These are phyloP conservation scores for Cryptoblepharus egeriae DNA, from an alignment of 2,797 vertebrate species.

Conservation along the genomic window DNA sequence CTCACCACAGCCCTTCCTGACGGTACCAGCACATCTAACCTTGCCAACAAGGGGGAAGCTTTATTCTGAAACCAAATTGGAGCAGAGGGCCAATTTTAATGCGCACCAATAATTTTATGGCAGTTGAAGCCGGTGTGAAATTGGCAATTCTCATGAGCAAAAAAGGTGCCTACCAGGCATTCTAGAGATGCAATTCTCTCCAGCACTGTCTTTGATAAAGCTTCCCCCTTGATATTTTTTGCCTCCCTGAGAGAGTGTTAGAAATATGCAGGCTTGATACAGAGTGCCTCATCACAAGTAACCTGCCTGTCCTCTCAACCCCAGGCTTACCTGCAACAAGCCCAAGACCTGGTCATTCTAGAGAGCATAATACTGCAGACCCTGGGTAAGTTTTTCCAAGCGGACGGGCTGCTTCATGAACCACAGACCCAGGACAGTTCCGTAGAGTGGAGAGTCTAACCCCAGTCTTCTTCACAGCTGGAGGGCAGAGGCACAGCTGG, in stretches of 20 bases:
- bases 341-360: constrained; percentile 98
- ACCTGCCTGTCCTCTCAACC: constrained; percentile 88
- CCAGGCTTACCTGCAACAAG: constrained; percentile 97
- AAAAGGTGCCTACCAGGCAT: neutral
- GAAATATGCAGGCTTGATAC: constrained; percentile 64
- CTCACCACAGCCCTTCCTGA: neutral
- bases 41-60: constrained; percentile 44
- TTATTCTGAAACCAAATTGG: constrained; percentile 18
- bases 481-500: constrained; percentile 41
- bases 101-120: neutral
- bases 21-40: constrained; percentile 29
- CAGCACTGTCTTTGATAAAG: constrained; percentile 11
- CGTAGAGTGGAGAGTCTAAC: constrained; percentile 66
- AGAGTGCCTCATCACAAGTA: constrained; percentile 79
- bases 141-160: constrained; percentile 33
- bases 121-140: constrained; percentile 2
- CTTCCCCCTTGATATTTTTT: constrained; percentile 53
- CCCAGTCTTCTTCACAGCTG: constrained; percentile 73
- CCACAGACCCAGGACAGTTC: constrained; percentile 63
- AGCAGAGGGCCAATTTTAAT: neutral
- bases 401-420: constrained; percentile 75
- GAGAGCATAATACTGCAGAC: constrained; percentile 99
- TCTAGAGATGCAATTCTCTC: constrained; percentile 38
- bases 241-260: constrained; percentile 49
- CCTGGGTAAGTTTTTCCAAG: constrained; percentile 91